These are phyloP conservation scores for Ypsolopha scabrella DNA, from an alignment of 2,888 invertebrate genomes.

Conservation along the genomic window DNA sequence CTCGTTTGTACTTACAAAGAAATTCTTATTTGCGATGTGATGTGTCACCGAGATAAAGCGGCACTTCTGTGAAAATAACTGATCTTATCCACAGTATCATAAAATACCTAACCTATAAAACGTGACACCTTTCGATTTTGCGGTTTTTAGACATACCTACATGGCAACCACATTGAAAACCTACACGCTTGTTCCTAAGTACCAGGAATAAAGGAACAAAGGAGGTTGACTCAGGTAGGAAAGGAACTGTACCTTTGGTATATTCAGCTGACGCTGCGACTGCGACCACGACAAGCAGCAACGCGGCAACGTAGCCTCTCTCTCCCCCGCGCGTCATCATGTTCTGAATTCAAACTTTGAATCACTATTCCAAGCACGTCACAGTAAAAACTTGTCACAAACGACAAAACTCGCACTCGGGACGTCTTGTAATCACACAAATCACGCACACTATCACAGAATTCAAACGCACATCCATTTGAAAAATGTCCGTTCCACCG, in stretches of 20 bases:
- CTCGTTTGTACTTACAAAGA: too few relatives aligned
- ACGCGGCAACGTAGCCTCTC: slow-evolving; percentile 39
- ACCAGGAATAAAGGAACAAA: too few relatives aligned
- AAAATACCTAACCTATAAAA: too few relatives aligned
- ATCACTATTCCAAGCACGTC: slow-evolving; percentile 51
- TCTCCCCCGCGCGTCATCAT: slow-evolving; percentile 49
- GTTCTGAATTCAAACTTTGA: slow-evolving; percentile 36
- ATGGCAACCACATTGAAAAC: too few relatives aligned
- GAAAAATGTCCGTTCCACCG: slow-evolving; percentile 68
- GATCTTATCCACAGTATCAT: too few relatives aligned
- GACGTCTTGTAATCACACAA: slow-evolving; percentile 50
- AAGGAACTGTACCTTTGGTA: slow-evolving; percentile 56
- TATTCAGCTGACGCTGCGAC: slow-evolving; percentile 51
- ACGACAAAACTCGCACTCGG: slow-evolving; percentile 42
- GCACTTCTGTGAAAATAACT: too few relatives aligned
- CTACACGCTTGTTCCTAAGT: too few relatives aligned
- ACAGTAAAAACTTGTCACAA: slow-evolving; percentile 59
- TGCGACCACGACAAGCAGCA: slow-evolving; percentile 46
- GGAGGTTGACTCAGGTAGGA: too few relatives aligned
- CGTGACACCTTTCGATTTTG: too few relatives aligned
- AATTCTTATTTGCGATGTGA: too few relatives aligned
- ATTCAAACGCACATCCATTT: slow-evolving; percentile 66
- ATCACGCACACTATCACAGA: slow-evolving; percentile 63
- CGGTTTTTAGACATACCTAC: too few relatives aligned
- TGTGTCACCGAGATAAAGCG: too few relatives aligned